Base-by-base conservation (phyloP, 2,888 invertebrate genomes). In the Drosophila mayaguana region DNA sequence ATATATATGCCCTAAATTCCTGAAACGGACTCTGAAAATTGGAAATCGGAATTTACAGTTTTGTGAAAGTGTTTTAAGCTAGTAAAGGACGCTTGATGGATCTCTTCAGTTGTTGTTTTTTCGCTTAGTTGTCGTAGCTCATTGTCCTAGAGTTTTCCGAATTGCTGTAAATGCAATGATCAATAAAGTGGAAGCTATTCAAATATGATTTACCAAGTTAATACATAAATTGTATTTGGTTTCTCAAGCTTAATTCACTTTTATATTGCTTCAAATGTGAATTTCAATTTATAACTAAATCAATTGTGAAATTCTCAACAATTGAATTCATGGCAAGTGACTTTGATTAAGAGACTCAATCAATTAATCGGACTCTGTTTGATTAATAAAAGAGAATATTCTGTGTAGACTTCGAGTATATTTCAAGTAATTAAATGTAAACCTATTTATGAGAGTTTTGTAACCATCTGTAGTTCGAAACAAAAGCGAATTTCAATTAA, bases 401-500 rank as follows among this genome's bases (percentile, higher is more conserved):
- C 20, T 18, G 7, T 42, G 42, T 6, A 20, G 42, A 36, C 11
- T n/a, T 36, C 14, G 50, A 36, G 40, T 8, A 45, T 20, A 38
- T 34, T 55, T 55, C 3, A 16, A 56, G 38, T 22, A 43, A 9
- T 54, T 43, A 34, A 32, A 43, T 43, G 34, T 53, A 14, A 56
- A 34, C 20, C 3, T 32, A 42, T 42, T 28, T 55, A 34, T 43
- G 43, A 56, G 32, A 32, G 50, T 60, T 50, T 4, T 18, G 18
- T 11, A 7, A 9, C 1, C 11, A 43, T 62, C 72, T 34, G 20
- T 48, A 12, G 11, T 18, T 18, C 46, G 55, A 56, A 57, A 77
- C 65, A 78, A 66, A 65, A 28, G 51, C 56, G 25, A 65, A 36
- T 46, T 42, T 56, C 57, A 64, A 66, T 74, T 66, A 74, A 61